A percentile compares a stretch with the other conserved stretches of the same genome.
These are phyloP conservation scores for Dendrolimus kikuchii DNA, from an alignment of 1,140 invertebrate genomes.

Conservation along the genomic window DNA sequence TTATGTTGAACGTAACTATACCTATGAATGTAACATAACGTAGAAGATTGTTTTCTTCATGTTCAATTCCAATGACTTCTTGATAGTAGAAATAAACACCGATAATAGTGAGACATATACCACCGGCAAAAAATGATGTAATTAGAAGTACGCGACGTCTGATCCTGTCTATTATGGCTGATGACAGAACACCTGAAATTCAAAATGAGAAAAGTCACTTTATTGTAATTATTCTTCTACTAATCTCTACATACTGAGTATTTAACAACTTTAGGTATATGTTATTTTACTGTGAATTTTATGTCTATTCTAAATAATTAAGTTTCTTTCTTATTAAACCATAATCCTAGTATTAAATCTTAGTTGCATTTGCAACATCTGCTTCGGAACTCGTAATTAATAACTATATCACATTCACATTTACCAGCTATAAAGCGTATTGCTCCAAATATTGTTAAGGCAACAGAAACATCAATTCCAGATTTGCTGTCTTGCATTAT, in stretches of 20 bases:
- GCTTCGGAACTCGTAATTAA: not conserved
- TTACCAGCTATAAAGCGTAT: constrained; percentile 74
- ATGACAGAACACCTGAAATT: constrained; percentile 71
- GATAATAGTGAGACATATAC: constrained; percentile 53
- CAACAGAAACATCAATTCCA: constrained; percentile 46
- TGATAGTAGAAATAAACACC: constrained; percentile 67
- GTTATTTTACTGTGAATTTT: no score
- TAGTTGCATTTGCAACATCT: not conserved
- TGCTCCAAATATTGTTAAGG: constrained; percentile 73
- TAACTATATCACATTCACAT: constrained; percentile 9
- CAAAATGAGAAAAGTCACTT: not conserved
- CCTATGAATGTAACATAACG: constrained; percentile 67
- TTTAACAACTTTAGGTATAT: no score
- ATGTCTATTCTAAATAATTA: no score
- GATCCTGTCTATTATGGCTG: constrained; percentile 79
- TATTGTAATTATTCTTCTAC: no score
- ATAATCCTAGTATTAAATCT: no score
- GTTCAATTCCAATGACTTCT: constrained; percentile 5
- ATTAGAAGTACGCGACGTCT: constrained; percentile 79
- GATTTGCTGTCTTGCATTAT: constrained; percentile 68
- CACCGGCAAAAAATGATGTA: constrained; percentile 67
- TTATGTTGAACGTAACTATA: constrained; percentile 68
- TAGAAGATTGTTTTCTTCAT: constrained; percentile 15
- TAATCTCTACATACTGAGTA: no score
- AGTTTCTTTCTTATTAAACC: no score